Evolutionary conservation across 1,140 invertebrate genomes (phyloP).

Genomic region (Drosophila paulistorum): DNA sequence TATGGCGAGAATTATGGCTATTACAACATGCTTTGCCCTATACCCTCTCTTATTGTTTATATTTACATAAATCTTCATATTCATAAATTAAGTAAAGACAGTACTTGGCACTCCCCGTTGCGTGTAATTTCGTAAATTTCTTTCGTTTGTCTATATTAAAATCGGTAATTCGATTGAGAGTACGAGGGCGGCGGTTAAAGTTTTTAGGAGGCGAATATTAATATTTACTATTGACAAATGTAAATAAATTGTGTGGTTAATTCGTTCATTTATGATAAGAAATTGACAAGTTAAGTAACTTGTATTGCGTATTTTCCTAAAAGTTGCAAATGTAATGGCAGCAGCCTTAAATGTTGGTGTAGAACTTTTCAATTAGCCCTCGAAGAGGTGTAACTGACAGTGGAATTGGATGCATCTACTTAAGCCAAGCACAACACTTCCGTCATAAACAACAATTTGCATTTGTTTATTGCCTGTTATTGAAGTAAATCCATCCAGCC

Average conservation of each 20-base stretch:
- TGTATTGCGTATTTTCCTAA: no score
- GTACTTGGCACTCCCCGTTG: constrained; percentile 28
- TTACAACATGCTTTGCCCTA: constrained; percentile 43
- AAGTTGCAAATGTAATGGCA: no score
- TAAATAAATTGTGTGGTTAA: no score
- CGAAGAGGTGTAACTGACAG: constrained; percentile 1
- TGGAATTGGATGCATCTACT: constrained; percentile 60
- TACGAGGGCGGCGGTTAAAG: constrained; percentile 26
- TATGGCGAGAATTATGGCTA: constrained; percentile 42
- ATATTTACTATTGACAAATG: no score
- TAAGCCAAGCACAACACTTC: constrained; percentile 53
- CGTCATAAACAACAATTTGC: constrained; percentile 65
- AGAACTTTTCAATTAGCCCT: background rate
- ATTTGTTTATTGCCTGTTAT: constrained; percentile 60
- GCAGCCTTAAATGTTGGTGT: no score
- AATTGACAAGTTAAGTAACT: no score
- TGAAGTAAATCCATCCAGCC: background rate
- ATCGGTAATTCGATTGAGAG: constrained; percentile 54
- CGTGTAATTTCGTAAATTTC: constrained; percentile 9
- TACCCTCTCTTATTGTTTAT: constrained; percentile 34
- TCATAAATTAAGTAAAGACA: constrained; percentile 7
- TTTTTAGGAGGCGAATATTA: background rate
- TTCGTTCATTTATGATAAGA: no score
- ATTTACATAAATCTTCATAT: constrained; percentile 78
- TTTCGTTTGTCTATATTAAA: constrained; percentile 44